A percentile compares a stretch with the other conserved stretches of the same genome.
Evolutionary conservation across 1,140 invertebrate genomes (phyloP).

Genomic region (Tetramorium parvispinum): DNA sequence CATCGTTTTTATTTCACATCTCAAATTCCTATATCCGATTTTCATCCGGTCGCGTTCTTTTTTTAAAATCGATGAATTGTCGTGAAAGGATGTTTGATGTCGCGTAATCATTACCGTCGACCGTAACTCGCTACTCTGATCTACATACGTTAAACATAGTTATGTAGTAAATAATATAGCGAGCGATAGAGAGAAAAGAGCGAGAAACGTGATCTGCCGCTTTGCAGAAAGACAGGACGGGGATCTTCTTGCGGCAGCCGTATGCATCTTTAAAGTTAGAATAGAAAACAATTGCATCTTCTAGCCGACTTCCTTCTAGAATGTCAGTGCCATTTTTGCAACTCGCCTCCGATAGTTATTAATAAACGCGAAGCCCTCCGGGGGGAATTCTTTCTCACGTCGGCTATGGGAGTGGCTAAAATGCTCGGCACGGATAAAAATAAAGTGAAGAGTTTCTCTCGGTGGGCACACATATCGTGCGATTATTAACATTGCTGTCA

Average conservation of each 20-base stretch:
- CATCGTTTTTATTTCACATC: neutral
- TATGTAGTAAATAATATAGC: slow-evolving; percentile 23
- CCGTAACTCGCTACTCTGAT: neutral
- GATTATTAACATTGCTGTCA: slow-evolving; percentile 3
- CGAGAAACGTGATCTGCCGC: neutral
- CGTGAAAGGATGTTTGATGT: neutral
- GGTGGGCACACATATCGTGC: neutral
- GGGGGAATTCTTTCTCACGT: slow-evolving; percentile 1
- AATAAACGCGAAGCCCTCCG: slow-evolving; percentile 32
- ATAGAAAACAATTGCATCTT: slow-evolving; percentile 1
- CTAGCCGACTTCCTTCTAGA: slow-evolving; percentile 32
- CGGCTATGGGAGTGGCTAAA: slow-evolving; percentile 25
- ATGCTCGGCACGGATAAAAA: slow-evolving; percentile 31
- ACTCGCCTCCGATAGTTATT: slow-evolving; percentile 50
- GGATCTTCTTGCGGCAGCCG: neutral
- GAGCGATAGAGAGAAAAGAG: slow-evolving; percentile 2
- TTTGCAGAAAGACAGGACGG: neutral
- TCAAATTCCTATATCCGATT: neutral
- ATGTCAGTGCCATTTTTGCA: slow-evolving; percentile 58
- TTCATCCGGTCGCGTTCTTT: neutral
- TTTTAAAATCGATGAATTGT: slow-evolving; percentile 14
- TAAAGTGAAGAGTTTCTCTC: slow-evolving; percentile 12
- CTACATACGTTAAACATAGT: neutral
- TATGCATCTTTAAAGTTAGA: slow-evolving; percentile 30
- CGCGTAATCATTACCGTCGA: neutral